These are phyloP conservation scores for Aleadryas rufinucha DNA, from an alignment of 2,113 vertebrate genomes.

Conservation along the genomic window DNA sequence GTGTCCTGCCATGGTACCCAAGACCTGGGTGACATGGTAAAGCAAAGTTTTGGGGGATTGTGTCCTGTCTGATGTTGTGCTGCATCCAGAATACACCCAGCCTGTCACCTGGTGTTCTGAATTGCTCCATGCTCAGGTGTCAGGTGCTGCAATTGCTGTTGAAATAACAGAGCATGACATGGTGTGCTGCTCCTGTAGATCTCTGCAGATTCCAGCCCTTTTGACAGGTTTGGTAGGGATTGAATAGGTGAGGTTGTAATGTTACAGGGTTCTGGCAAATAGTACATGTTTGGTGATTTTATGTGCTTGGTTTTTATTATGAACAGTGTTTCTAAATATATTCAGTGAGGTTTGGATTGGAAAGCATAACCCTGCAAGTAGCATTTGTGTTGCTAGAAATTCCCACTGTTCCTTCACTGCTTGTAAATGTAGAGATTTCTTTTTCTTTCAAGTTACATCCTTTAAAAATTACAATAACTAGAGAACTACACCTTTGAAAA, in stretches of 20 bases:
- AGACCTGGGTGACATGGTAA: background rate
- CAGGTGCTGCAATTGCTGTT: background rate
- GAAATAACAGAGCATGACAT: background rate
- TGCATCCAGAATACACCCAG: rapidly evolving
- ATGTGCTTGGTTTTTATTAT: background rate
- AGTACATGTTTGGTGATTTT: background rate
- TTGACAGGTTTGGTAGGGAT: background rate
- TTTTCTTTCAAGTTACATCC: background rate
- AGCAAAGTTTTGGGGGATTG: background rate
- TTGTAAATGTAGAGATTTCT: background rate
- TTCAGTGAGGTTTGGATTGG: background rate
- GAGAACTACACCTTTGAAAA: background rate
- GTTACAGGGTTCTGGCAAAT: background rate
- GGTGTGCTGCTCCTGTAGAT: background rate
- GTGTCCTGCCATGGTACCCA: background rate
- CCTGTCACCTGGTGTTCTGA: background rate
- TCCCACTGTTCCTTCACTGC: background rate
- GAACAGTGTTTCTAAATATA: background rate
- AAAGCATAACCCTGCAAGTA: background rate
- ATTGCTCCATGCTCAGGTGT: background rate
- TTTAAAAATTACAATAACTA: background rate
- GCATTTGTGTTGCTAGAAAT: background rate
- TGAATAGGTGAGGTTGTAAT: background rate
- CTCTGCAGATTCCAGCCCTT: background rate
- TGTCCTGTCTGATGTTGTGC: background rate